Evolutionary conservation across 2,113 vertebrate species (phyloP), one percentile per base, ranked within the genome.

Genomic region (Eretmodus cyanostictus): DNA sequence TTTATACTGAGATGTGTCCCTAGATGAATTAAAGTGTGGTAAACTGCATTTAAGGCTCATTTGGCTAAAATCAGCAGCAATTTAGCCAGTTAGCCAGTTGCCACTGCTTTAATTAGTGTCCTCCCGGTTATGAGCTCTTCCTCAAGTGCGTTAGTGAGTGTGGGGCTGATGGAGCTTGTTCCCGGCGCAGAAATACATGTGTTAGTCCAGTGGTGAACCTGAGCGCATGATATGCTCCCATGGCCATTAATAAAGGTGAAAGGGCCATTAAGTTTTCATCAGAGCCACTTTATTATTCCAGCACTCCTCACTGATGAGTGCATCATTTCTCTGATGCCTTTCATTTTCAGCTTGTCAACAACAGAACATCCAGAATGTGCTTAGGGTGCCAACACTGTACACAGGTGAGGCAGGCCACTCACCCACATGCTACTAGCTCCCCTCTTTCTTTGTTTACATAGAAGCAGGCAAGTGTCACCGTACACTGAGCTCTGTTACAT

Each of bases 191-290:
- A 59, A 89, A 84, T 83, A 90, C 81, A 80, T 9, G 80, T 81
- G 87, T 91, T 86, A 82, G 92, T 53, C 79, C 36, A 19, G 73
- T 71, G 66, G 92, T 42, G 87, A 84, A 89, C 85, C 85, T 47
- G 38, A 54, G 90, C 27, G 31, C 83, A 51, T 57, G 59, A 40
- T 73, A 51, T 2, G 57, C 91, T 88, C 80, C 85, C 88, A 87
- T 90, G 91, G 92, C 95, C 93, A 91, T 94, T 89, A 80, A 95
- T 94, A 93, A 96, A 86, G 84, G 94, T 90, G 94, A 95, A 95
- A 94, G 91, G 94, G 90, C 95, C 96, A 97, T 97, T 97, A 97
- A 93, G 96, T 96, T 97, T 97, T 97, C 95, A 97, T 97, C 96
- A 96, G 95, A 91, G 91, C 91, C 91, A 91, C 87, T 91, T 94